These are phyloP conservation scores for Eupithecia subfuscata DNA, from an alignment of 2,888 invertebrate genomes.

Conservation along the genomic window DNA sequence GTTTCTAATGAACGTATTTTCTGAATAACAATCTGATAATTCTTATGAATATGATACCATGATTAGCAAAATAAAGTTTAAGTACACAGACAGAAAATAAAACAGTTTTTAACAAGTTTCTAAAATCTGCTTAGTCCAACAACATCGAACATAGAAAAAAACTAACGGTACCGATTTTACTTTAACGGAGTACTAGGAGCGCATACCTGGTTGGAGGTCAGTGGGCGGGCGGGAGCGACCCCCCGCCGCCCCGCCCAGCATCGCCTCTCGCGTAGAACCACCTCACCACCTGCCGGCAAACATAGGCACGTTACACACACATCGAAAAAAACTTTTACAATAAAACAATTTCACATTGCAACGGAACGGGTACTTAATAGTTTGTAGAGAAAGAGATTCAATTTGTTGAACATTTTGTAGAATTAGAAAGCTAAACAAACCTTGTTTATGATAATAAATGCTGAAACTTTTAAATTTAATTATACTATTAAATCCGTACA, in stretches of 20 bases:
- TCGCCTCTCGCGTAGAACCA: constrained; percentile 74
- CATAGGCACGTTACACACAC: constrained; percentile 38
- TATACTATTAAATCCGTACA: neutral
- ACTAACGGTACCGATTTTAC: constrained; percentile 40
- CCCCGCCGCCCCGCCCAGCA: constrained; percentile 84
- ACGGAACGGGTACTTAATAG: constrained; percentile 4
- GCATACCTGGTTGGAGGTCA: constrained; percentile 79
- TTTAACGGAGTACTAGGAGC: constrained; percentile 59
- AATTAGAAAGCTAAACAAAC: neutral
- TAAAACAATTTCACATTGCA: constrained; percentile 16
- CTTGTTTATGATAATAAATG: too few species aligned
- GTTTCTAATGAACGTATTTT: neutral
- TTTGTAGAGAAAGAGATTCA: neutral
- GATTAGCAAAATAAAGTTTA: constrained; percentile 1
- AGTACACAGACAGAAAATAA: neutral
- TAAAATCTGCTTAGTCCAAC: constrained; percentile 9
- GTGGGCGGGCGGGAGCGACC: constrained; percentile 84
- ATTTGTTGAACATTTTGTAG: neutral
- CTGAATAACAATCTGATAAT: neutral
- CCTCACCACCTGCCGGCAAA: constrained; percentile 75
- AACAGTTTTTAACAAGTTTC: neutral
- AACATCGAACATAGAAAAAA: constrained; percentile 25
- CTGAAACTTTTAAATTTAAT: neutral
- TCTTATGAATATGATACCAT: neutral
- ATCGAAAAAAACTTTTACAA: constrained; percentile 26